phyloP scores from a whole-genome alignment of 1,140 invertebrate genomes.

The Aporrectodea caliginosa region DNA sequence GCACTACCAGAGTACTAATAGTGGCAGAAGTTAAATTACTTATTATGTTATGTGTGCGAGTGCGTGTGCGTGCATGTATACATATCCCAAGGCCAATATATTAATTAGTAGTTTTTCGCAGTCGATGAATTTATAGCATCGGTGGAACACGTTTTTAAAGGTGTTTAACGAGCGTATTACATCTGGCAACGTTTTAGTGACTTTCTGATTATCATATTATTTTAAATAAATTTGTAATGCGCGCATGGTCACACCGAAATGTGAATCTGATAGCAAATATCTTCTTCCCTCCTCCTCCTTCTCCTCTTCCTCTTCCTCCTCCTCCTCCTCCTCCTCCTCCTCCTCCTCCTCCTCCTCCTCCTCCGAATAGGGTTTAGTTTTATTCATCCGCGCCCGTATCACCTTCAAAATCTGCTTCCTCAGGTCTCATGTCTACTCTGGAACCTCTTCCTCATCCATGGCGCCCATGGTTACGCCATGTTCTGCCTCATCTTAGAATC shows the following conservation, averaged over 20 bases:
- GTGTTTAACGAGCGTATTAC: neutral
- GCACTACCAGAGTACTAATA: too few relatives aligned
- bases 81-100: too few relatives aligned
- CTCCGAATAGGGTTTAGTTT: neutral
- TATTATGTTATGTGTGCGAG: too few relatives aligned
- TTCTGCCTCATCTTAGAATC: neutral
- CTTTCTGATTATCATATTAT: neutral
- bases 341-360: neutral
- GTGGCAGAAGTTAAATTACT: too few relatives aligned
- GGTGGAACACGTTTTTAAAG: neutral
- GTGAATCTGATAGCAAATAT: neutral
- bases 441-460: too few relatives aligned
- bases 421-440: too few relatives aligned
- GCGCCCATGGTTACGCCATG: neutral
- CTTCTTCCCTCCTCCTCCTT: neutral
- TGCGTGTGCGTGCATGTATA: too few relatives aligned
- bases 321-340: neutral
- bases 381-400: neutral
- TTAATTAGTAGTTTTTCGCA: neutral
- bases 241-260: neutral
- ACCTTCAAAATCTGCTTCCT: too few relatives aligned
- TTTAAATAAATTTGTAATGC: neutral
- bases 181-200: neutral
- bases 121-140: neutral
- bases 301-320: neutral